Evolutionary conservation across 1,140 invertebrate species (phyloP), one percentile per base, ranked within the genome.

Genomic region (Trinorchestia longiramus): DNA sequence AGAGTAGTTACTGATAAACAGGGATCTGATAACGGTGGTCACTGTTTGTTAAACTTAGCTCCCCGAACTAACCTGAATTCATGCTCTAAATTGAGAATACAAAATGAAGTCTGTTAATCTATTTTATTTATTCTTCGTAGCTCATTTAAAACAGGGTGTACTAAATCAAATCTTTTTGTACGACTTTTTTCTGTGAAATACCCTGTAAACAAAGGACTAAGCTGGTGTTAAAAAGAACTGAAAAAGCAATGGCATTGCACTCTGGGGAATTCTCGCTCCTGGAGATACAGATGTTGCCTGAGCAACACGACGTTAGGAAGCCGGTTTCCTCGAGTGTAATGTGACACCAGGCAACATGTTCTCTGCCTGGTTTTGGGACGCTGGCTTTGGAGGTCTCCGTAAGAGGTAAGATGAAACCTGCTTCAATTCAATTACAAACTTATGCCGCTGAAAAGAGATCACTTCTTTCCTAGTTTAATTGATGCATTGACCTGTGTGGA

Each of bases 311-410:
- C 47, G 47, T 8, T 19, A 19, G 47, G 62, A 36, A 77, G 62
- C 62, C 62, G 62, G 62, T 77, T 77, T 77, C 36, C 62, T 77
- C 62, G 62, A 77, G 11, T 77, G 62, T 77, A 77, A 77, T 77
- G 62, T 77, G 62, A 77, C 62, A 77, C 62, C 92, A n/a, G 23
- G n/a, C n/a, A n/a, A n/a, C 43, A 94, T 94, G 92, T 40, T 44
- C 41, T 8, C 92, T 19, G 92, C 43, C 43, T 94, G 92, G 92
- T 94, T 94, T n/a, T 94, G 92, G 92, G 92, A 94, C 92, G 43
- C 92, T 94, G 92, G 43, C 3, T 94, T 94, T 94, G 92, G 92
- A 15, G 92, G 92, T 40, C 92, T 94, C 17, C 44, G 44, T 28
- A 45, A 43, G 43, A 94, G 92, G 92, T 94, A 40, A 94, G 92